Evolutionary conservation across 2,113 vertebrate species (phyloP), one percentile per base, ranked within the genome.

Genomic region (Istiophorus platypterus): DNA sequence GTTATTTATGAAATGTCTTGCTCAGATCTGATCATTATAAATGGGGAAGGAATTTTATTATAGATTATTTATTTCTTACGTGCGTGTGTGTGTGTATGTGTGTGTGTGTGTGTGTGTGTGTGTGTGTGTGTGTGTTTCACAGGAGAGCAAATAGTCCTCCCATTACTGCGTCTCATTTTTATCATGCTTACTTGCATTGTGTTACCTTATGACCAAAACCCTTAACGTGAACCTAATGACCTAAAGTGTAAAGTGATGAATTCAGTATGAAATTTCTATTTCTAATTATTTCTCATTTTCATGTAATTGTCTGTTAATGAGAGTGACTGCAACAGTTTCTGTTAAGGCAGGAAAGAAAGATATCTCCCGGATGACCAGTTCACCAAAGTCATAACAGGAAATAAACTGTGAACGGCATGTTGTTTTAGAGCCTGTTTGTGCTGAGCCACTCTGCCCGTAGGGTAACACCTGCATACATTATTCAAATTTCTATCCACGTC

Each of bases 401-500:
- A 69, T 10, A 39, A 20, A 61, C 11, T 37, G 15, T 34, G 22
- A 72, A 20, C 51, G 26, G 1, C 22, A 27, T 62, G 10, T 31
- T 22, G 18, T n/a, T 15, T 12, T 15, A 1, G 12, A 22, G 15
- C 15, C 5, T 22, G 0, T 56, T 42, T 58, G 9, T 1, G 4
- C 2, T 52, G 1, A 59, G 45, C 20, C 22, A 64, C 34, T 72
- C 64, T 70, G 5, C 15, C 39, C 61, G 15, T 4, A 59, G 14
- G 5, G 34, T 31, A 80, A 65, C 13, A 58, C 63, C 1, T 76
- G 88, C 85, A 89, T 85, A 90, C 39, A 88, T 91, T 92, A 94
- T 92, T 92, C 85, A 90, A 89, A 93, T 86, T 14, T 14, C 0
- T 5, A 51, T 84, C 76, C 83, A 92, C 88, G 91, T 90, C 58